Percentiles rank a stretch among this genome's conserved stretches.
Conservation (phyloP, 2,888 invertebrate species). For the Synanthedon myopaeformis region DNA sequence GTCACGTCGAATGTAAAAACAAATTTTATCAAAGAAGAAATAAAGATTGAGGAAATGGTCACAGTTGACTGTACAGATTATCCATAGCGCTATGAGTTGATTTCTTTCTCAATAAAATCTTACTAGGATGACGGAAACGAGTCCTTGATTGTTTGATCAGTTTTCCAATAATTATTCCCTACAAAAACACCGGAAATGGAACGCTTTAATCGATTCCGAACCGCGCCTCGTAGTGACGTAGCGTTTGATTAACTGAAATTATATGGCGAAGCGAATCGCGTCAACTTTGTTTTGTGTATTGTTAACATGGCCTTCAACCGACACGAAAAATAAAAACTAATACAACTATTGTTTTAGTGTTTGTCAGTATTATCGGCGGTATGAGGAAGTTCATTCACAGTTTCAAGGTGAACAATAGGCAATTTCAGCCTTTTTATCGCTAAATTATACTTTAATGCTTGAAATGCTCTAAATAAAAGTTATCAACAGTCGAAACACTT, state of each 20-base stretch:
- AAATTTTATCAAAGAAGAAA: slow-evolving; percentile 57
- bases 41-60: slow-evolving; percentile 65
- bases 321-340: slow-evolving; percentile 62
- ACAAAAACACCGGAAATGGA: slow-evolving; percentile 65
- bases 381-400: slow-evolving; percentile 58
- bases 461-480: not conserved
- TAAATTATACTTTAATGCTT: slow-evolving; percentile 2
- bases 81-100: slow-evolving; percentile 50
- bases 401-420: slow-evolving; percentile 52
- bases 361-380: slow-evolving; percentile 54
- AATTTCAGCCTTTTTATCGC: slow-evolving; percentile 31
- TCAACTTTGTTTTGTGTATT: slow-evolving; percentile 62
- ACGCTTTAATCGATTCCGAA: slow-evolving; percentile 64
- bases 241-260: slow-evolving; percentile 63
- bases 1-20: slow-evolving; percentile 58
- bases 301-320: slow-evolving; percentile 53
- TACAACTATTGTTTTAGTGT: slow-evolving; percentile 64
- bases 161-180: slow-evolving; percentile 61
- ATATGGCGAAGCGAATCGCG: slow-evolving; percentile 62
- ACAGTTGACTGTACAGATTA: slow-evolving; percentile 65
- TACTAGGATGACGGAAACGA: slow-evolving; percentile 47
- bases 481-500: not conserved
- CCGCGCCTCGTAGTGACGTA: slow-evolving; percentile 57
- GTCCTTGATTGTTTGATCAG: slow-evolving; percentile 58
- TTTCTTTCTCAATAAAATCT: slow-evolving; percentile 48